These are phyloP conservation scores for Drosophila pegasa DNA, from an alignment of 2,888 invertebrate genomes.

Conservation along the genomic window DNA sequence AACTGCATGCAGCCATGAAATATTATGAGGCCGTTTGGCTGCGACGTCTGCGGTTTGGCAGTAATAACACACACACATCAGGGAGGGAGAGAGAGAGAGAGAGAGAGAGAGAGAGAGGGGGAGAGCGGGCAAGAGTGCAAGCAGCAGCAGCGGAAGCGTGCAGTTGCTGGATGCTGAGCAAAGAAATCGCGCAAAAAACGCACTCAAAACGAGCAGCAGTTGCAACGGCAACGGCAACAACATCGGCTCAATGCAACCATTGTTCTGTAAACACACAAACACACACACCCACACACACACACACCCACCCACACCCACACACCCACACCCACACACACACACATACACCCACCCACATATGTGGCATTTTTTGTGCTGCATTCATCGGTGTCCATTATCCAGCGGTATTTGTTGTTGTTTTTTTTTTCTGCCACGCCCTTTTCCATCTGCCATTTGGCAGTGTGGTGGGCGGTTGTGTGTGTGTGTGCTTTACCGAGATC, in stretches of 20 bases:
- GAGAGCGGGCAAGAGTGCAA: too few species aligned
- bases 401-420: slow-evolving; percentile 38
- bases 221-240: slow-evolving; percentile 16
- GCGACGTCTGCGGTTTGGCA: slow-evolving; percentile 53
- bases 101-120: too few species aligned
- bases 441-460: slow-evolving; percentile 67
- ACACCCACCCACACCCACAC: neutral
- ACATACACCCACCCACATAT: slow-evolving; percentile 19
- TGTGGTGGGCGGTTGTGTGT: slow-evolving; percentile 15
- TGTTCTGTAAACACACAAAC: slow-evolving; percentile 50
- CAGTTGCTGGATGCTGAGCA: slow-evolving; percentile 7
- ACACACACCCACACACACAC: slow-evolving; percentile 19
- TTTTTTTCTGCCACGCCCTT: slow-evolving; percentile 31
- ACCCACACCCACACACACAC: slow-evolving; percentile 1
- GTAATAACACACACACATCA: slow-evolving; percentile 50
- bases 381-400: slow-evolving; percentile 75
- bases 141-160: neutral
- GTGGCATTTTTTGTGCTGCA: slow-evolving; percentile 36
- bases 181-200: slow-evolving; percentile 43
- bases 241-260: slow-evolving; percentile 46
- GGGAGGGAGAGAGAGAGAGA: too few species aligned
- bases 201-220: slow-evolving; percentile 48
- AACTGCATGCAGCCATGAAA: slow-evolving; percentile 72
- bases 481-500: slow-evolving; percentile 59
- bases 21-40: slow-evolving; percentile 68